These are phyloP conservation scores for Protobothrops mucrosquamatus DNA, from an alignment of 2,113 vertebrate genomes.

Conservation along the genomic window DNA sequence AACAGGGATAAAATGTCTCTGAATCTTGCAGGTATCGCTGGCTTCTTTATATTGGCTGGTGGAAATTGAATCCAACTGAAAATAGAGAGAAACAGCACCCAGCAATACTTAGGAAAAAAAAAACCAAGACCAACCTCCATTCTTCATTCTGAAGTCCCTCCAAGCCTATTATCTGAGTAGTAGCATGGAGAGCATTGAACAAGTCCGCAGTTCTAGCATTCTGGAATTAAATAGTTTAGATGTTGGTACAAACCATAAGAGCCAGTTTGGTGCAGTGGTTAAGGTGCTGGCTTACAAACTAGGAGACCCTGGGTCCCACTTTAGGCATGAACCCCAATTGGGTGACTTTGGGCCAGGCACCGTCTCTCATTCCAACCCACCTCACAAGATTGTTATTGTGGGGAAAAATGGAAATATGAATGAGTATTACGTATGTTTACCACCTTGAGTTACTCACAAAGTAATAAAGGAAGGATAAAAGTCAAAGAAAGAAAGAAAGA, in stretches of 20 bases:
- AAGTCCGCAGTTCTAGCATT: neutral
- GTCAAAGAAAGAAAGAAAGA: neutral
- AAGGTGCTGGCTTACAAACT: neutral
- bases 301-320: too few relatives aligned
- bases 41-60: neutral
- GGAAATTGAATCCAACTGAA: neutral
- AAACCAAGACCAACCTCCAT: neutral
- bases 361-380: too few relatives aligned
- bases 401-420: too few relatives aligned
- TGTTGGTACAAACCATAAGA: too few relatives aligned
- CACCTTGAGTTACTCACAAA: too few relatives aligned
- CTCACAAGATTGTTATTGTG: too few relatives aligned
- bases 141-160: neutral
- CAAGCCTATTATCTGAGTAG: neutral
- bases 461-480: too few relatives aligned
- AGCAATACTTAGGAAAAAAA: neutral
- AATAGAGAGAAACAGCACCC: neutral
- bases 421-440: too few relatives aligned
- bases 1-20: neutral
- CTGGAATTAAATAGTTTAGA: neutral
- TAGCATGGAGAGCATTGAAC: neutral
- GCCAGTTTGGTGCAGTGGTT: neutral
- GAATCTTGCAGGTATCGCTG: neutral
- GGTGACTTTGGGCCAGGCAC: too few relatives aligned
- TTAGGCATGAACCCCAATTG: too few relatives aligned